Evolutionary conservation across 2,113 vertebrate genomes (phyloP), one percentile per base, ranked within the genome.

Genomic region (Atrichornis clamosus): DNA sequence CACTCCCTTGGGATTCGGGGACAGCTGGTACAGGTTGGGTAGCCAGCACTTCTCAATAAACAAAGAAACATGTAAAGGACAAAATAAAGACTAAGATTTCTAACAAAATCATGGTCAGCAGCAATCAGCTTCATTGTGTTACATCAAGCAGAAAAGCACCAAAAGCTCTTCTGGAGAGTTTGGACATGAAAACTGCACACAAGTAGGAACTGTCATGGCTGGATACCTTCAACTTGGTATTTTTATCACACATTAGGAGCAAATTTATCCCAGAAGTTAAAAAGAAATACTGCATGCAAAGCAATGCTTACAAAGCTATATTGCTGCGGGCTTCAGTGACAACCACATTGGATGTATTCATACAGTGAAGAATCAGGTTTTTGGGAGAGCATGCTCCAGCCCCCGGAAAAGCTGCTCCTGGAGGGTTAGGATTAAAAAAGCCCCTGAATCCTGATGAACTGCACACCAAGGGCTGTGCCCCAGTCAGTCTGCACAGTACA

Each of bases 341-440:
- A 72, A 5, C 30, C 37, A 35, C 55, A 28, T 22, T 2, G 0
- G 33, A 33, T 1, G 3, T 15, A 26, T 18, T 32, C 0, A 0
- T 8, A 3, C 5, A 70, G 39, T 9, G 39, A 68, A 65, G 41
- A 58, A n/a, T 2, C 10, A 27, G 59, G 67, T 1, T 42, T 68
- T 82, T 24, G 27, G 52, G 64, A 49, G 16, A 24, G 14, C 0
- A 0, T 52, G 53, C 63, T 86, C 58, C 83, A 88, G 4, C 33
- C 37, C 18, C 58, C 2, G 2, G 13, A 18, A 26, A 58, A 73
- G 26, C 68, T 62, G n/a, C 23, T 79, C 41, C 82, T 73, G 17
- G 2, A 52, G 39, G 49, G 24, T 23, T 32, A 17, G 11, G 70
- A 6, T 0, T 16, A 59, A 44, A 52, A 67, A 37, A 70, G 49